Conservation (phyloP, 2,888 invertebrate species). For the Hypsopygia costalis region DNA sequence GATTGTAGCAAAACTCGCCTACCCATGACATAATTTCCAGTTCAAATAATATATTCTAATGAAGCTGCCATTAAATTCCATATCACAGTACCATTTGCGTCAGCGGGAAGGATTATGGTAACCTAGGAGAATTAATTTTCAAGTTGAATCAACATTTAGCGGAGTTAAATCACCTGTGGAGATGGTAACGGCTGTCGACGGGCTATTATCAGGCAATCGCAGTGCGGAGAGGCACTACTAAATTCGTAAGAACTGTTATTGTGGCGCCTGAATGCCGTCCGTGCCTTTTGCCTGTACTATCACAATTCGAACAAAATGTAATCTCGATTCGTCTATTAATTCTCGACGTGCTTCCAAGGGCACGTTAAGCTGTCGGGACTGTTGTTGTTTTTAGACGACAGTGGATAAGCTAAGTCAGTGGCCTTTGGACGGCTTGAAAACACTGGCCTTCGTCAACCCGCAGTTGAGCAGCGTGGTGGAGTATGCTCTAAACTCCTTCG, state of each 20-base stretch:
- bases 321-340: too few relatives aligned
- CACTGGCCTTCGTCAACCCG: too few relatives aligned
- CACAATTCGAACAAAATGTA: background rate
- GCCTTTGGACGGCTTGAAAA: too few relatives aligned
- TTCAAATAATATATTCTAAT: slow-evolving; percentile 1
- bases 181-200: slow-evolving; percentile 25
- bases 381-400: too few relatives aligned
- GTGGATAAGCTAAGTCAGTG: too few relatives aligned
- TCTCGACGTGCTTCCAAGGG: too few relatives aligned
- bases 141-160: slow-evolving; percentile 29
- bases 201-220: slow-evolving; percentile 38
- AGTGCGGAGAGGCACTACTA: slow-evolving; percentile 31
- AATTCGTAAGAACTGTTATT: slow-evolving; percentile 42
- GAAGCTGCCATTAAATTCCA: slow-evolving; percentile 1
- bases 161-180: slow-evolving; percentile 31
- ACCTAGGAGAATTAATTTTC: slow-evolving; percentile 24
- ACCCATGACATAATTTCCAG: background rate
- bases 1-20: too few relatives aligned
- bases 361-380: too few relatives aligned
- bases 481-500: too few relatives aligned
- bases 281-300: slow-evolving; percentile 17
- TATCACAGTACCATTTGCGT: slow-evolving; percentile 7
- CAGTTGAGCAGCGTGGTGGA: too few relatives aligned
- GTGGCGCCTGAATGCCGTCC: slow-evolving; percentile 20
- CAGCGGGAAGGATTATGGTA: slow-evolving; percentile 17